A percentile compares a stretch with the other conserved stretches of the same genome.
These are phyloP conservation scores for Pagrus major DNA, from an alignment of 2,113 vertebrate genomes.

Conservation along the genomic window DNA sequence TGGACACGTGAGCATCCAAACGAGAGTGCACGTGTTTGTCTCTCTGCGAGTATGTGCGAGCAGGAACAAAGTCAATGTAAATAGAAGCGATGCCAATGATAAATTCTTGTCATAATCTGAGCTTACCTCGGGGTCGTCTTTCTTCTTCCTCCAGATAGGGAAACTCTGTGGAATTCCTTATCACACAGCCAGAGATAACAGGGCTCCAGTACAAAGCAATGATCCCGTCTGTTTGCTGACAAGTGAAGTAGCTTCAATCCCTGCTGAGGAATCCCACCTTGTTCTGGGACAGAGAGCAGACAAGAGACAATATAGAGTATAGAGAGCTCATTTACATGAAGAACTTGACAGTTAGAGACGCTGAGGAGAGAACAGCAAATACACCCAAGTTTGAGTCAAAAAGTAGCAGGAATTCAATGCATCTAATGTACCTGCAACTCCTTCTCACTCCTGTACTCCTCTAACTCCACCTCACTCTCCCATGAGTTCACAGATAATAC, in stretches of 20 bases:
- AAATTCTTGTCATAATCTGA: conserved; percentile 69
- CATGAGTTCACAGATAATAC: background rate
- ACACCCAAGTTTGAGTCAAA: conserved; percentile 28
- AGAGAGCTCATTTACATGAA: conserved; percentile 59
- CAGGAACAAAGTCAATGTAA: conserved; percentile 66
- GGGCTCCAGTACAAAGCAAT: conserved; percentile 64
- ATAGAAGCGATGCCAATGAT: conserved; percentile 62
- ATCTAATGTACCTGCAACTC: conserved; percentile 14
- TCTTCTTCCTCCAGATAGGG: conserved; percentile 62
- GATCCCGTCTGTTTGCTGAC: conserved; percentile 70
- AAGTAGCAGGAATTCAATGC: background rate
- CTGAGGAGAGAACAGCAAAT: conserved; percentile 7
- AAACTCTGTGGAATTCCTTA: conserved; percentile 73
- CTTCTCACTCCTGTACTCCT: background rate
- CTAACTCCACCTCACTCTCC: background rate
- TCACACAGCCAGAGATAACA: conserved; percentile 74
- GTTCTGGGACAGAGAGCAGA: conserved; percentile 61
- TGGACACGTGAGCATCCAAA: conserved; percentile 7
- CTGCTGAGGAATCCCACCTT: conserved; percentile 60
- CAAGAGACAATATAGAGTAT: conserved; percentile 29
- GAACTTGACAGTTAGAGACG: conserved; percentile 48
- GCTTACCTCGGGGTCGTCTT: conserved; percentile 71
- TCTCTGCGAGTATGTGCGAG: conserved; percentile 4
- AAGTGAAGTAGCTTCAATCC: conserved; percentile 59
- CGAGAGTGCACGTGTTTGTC: conserved; percentile 8